These are phyloP conservation scores for Pterostichus niger DNA, from an alignment of 2,888 invertebrate species.

Conservation along the genomic window DNA sequence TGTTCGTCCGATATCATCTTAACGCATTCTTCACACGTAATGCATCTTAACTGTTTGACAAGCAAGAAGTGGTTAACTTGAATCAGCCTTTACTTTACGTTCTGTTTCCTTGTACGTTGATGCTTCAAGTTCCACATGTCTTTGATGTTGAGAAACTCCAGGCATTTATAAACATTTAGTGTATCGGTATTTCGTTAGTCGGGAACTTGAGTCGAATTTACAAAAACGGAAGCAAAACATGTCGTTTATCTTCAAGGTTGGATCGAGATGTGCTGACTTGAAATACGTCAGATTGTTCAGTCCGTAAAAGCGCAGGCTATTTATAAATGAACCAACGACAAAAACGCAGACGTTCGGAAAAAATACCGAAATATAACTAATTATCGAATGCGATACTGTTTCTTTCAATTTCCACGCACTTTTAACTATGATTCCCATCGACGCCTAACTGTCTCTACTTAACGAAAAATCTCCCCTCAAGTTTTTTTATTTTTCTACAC, in stretches of 20 bases:
- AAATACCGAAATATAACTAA: constrained; percentile 16
- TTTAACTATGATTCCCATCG: constrained; percentile 26
- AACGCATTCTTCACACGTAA: constrained; percentile 61
- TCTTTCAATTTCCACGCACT: constrained; percentile 27
- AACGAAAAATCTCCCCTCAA: background rate
- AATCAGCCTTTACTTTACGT: background rate
- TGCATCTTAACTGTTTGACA: constrained; percentile 64
- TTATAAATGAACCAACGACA: constrained; percentile 1
- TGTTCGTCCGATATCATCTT: constrained; percentile 57
- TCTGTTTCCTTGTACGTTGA: constrained; percentile 53
- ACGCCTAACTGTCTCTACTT: background rate
- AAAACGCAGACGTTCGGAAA: constrained; percentile 17
- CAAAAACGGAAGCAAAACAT: constrained; percentile 58
- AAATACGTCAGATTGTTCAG: background rate
- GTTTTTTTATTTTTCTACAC: constrained; percentile 8
- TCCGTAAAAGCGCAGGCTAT: background rate
- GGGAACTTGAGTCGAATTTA: constrained; percentile 24
- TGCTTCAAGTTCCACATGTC: constrained; percentile 11
- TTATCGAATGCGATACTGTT: constrained; percentile 2
- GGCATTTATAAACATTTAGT: constrained; percentile 57
- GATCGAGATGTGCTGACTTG: constrained; percentile 18
- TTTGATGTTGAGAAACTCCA: constrained; percentile 59
- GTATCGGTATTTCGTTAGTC: constrained; percentile 45
- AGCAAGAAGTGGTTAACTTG: constrained; percentile 51
- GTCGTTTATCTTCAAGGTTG: constrained; percentile 15